Base-by-base conservation (phyloP, 2,888 invertebrate species). In the Ramazzottius varieornatus region DNA sequence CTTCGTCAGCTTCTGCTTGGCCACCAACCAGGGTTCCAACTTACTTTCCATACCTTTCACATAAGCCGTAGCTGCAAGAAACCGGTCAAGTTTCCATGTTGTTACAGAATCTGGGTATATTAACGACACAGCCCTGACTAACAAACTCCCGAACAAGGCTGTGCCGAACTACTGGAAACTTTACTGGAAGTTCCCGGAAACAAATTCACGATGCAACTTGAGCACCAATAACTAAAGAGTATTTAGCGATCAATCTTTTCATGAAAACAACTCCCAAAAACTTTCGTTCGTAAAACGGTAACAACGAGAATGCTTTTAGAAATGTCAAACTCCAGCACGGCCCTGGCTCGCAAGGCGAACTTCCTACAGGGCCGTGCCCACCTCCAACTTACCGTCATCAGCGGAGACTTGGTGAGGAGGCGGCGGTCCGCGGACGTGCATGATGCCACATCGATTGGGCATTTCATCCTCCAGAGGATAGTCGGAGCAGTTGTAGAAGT, bases 381-480 rank as follows among this genome's bases (percentile, higher is more conserved):
- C n/a, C n/a, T n/a, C n/a, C n/a, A n/a, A n/a, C 72, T 70, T 70
- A 75, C 76, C 72, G 66, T 78, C 78, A 67, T 73, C 73, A 64
- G 75, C 74, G 8, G 75, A 74, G 65, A 76, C 74, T 78, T 89
- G 90, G 66, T 85, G 84, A 8, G 83, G 81, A 0, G 93, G 91
- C 0, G 88, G 82, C 13, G 85, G 84, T 1, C 93, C 93, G 64
- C 98, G 82, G 0, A 92, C 92, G 73, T 98, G 98, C 81, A 99
- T 88, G 70, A 99, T 92, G 13, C 96, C 96, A 76, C 96, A 93
- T 46, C 93, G 82, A 77, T 98, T 96, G 0, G 98, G 98, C 98
- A 99, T 99, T 77, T 94, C 93, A 75, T 99, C 98, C 76, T 99
- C 98, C 72, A 93, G 92, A 0, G 94, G 92, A 78, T 99, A 99